Evolutionary conservation across 1,140 invertebrate species (phyloP), one percentile per base, ranked within the genome.

Genomic region (Luehdorfia chinensis): DNA sequence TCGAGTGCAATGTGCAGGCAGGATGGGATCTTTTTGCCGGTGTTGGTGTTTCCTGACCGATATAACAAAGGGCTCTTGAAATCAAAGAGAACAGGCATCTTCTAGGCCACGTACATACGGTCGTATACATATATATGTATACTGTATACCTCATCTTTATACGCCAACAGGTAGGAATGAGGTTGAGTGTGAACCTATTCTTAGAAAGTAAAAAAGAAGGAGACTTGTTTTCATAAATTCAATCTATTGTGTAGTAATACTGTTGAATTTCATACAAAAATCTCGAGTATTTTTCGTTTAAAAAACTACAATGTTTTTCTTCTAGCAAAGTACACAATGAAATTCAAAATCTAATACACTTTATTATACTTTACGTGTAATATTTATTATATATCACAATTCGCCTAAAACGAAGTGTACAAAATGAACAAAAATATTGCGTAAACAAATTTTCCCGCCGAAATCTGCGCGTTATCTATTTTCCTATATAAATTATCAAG

Each of bases 401-500:
- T n/a, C n/a, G n/a, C n/a, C n/a, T n/a, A n/a, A n/a, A 41, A 12
- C 30, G 12, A 41, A 25, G 2, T 6, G 6, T 23, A 27, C 15
- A 12, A 27, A 25, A 27, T 27, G 12, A 28, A 43, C 39, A 12
- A n/a, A 39, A 27, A 39, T 21, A 9, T 43, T n/a, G n/a, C 33
- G 14, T 18, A 43, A 43, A 15, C 16, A 15, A 13, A 37, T 37
- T 37, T 28, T 28, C 13, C 13, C 25, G 5, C 2, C 30, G 4
- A 31, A 13, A 3, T 5, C 12, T 18, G 3, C 23, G 39, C 12
- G 13, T 28, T 41, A 12, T 27, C 23, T 43, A 19, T 14, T 1
- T 28, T 41, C 23, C 14, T 11, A 15, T 30, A 18, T 43, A 43
- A 8, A 43, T 43, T 30, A 43, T 43, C 39, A 31, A 31, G 25